These are phyloP conservation scores for Mycalesis mineus DNA, from an alignment of 2,888 invertebrate species.

Conservation along the genomic window DNA sequence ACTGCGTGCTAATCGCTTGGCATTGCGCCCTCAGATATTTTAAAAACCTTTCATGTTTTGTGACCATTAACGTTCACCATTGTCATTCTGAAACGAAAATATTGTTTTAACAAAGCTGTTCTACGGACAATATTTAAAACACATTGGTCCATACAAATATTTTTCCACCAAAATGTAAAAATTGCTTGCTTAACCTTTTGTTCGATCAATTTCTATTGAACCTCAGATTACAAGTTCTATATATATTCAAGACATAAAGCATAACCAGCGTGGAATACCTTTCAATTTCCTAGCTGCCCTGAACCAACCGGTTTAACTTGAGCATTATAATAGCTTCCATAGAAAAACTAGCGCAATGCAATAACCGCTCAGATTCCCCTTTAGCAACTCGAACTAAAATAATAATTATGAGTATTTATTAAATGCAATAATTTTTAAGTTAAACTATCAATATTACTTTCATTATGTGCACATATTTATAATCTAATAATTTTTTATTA, in stretches of 20 bases:
- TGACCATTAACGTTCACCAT: neutral
- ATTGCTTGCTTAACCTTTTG: neutral
- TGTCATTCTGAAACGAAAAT: too few species aligned
- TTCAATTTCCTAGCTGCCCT: constrained; percentile 47
- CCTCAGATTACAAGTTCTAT: neutral
- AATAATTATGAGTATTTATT: too few species aligned
- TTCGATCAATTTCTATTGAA: neutral
- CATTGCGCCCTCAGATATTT: constrained; percentile 40
- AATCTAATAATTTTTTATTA: too few species aligned
- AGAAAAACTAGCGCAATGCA: constrained; percentile 50
- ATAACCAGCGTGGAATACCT: constrained; percentile 43
- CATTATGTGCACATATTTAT: too few species aligned
- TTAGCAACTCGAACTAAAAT: constrained; percentile 35
- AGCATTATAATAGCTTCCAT: constrained; percentile 54
- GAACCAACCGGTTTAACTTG: constrained; percentile 49
- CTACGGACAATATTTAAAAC: too few species aligned
- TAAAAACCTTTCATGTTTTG: neutral
- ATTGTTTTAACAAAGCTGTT: too few species aligned
- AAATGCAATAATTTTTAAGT: too few species aligned
- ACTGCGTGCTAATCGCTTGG: constrained; percentile 50
- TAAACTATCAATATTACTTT: too few species aligned
- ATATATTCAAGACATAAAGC: constrained; percentile 14
- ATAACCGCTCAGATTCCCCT: constrained; percentile 40
- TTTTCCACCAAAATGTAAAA: neutral
- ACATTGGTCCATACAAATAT: neutral